Evolutionary conservation across 2,888 invertebrate genomes (phyloP).

Genomic region (Nomada fucata): DNA sequence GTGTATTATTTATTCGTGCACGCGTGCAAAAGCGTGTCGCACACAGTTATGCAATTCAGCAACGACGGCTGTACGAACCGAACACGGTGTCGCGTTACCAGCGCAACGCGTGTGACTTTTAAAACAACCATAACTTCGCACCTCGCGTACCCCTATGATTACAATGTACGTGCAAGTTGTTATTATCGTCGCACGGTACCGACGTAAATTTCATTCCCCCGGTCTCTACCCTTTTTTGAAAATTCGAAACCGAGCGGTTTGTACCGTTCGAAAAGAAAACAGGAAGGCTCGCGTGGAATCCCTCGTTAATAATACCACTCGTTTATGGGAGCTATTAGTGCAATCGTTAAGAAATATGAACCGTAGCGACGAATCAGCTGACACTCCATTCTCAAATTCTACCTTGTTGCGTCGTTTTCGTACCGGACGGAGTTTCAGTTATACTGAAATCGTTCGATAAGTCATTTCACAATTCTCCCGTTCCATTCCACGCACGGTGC

Average conservation of each 20-base stretch:
- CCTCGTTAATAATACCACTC: background rate
- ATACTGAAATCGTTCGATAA: background rate
- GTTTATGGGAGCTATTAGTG: background rate
- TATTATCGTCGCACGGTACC: background rate
- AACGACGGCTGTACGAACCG: slow-evolving; percentile 55
- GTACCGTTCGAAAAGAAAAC: too few species aligned
- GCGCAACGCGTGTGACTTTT: slow-evolving; percentile 61
- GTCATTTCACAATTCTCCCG: too few species aligned
- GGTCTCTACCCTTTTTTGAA: too few species aligned
- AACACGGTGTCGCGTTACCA: slow-evolving; percentile 70
- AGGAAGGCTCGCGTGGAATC: background rate
- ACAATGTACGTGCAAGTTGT: slow-evolving; percentile 21
- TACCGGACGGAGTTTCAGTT: background rate
- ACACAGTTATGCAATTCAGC: slow-evolving; percentile 68
- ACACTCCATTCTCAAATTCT: slow-evolving; percentile 1
- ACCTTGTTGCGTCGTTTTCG: background rate
- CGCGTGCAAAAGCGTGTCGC: slow-evolving; percentile 54
- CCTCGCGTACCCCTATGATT: slow-evolving; percentile 28
- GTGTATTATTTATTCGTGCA: slow-evolving; percentile 60
- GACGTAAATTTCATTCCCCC: background rate
- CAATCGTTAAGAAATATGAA: slow-evolving; percentile 22
- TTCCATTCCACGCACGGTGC: background rate
- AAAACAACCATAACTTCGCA: slow-evolving; percentile 61
- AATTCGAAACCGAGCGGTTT: background rate
- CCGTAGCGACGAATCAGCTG: slow-evolving; percentile 3